Evolutionary conservation across 2,113 vertebrate species (phyloP).

Genomic region (Prolemur simus): DNA sequence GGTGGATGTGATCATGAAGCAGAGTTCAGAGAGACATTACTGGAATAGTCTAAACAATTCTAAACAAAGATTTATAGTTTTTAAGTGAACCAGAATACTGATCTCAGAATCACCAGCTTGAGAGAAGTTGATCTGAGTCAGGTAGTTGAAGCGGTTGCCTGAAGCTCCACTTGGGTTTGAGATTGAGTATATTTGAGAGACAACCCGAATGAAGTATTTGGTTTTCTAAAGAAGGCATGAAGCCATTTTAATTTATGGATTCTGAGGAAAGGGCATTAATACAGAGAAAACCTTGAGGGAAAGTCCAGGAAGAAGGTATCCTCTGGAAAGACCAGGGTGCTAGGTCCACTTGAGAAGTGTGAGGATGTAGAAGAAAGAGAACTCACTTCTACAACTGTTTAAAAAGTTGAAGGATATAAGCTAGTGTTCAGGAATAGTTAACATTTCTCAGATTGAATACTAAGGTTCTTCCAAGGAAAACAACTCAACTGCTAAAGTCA

Average conservation of each 20-base stretch:
- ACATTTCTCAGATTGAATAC: conserved; percentile 60
- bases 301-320: not conserved
- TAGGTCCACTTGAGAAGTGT: not conserved
- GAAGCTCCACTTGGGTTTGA: not conserved
- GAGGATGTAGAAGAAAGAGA: not conserved
- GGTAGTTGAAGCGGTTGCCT: not conserved
- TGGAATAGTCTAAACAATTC: not conserved
- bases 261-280: not conserved
- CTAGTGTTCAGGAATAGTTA: conserved; percentile 57
- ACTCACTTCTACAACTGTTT: not conserved
- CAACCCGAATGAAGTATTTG: not conserved
- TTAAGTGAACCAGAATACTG: not conserved
- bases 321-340: not conserved
- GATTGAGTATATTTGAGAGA: not conserved
- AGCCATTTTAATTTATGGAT: not conserved
- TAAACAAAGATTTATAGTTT: not conserved
- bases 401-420: conserved; percentile 30
- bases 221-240: conserved; percentile 11
- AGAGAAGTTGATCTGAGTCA: not conserved
- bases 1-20: not conserved
- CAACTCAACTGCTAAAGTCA: conserved; percentile 59
- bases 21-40: not conserved
- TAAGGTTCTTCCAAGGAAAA: conserved; percentile 71
- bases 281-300: conserved; percentile 6
- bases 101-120: not conserved